Base-by-base conservation (phyloP, 2,113 vertebrate species). In the Saguinus imperator region DNA sequence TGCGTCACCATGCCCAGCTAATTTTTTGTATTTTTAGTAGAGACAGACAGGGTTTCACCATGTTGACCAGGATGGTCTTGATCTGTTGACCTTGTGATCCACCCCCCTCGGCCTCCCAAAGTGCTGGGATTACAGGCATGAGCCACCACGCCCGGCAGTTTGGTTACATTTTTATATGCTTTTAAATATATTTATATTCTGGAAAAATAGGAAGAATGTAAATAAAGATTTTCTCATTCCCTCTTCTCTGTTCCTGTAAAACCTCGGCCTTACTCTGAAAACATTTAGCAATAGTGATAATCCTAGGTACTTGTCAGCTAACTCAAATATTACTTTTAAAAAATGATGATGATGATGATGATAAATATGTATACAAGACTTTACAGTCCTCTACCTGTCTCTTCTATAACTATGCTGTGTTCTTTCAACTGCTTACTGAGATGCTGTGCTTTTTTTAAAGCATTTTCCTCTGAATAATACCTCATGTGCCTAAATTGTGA, bases 191-290 rank as follows among this genome's bases (percentile, higher is more conserved):
- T 64, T 40, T 25, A 43, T 70, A 23, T 61, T 79, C 72, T 89
- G 84, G 35, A 61, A 95, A 92, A 93, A 84, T 21, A 91, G 57
- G 43, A 86, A 91, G 23, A 32, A 77, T 32, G 48, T 76, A 92
- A 87, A 95, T 27, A 57, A 87, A 81, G 16, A 73, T 80, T 73
- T 93, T 70, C 35, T 84, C 35, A 55, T 9, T 2, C 7, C 9
- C 37, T 66, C 23, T 77, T 70, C 45, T 43, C 72, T 85, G 37
- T 57, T 68, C 21, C 21, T 85, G 6, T 58, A 88, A 88, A 75
- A 77, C 45, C 17, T 48, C 45, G 20, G 48, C 10, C 55, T 32
- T 73, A n/a, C 27, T 79, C 35, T 43, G 6, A 73, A 72, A 52
- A 17, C 45, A 40, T 87, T 70, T 55, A 64, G 57, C 57, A 58